Evolutionary conservation across 1,140 invertebrate genomes (phyloP).

Genomic region (Cataglyphis hispanica): DNA sequence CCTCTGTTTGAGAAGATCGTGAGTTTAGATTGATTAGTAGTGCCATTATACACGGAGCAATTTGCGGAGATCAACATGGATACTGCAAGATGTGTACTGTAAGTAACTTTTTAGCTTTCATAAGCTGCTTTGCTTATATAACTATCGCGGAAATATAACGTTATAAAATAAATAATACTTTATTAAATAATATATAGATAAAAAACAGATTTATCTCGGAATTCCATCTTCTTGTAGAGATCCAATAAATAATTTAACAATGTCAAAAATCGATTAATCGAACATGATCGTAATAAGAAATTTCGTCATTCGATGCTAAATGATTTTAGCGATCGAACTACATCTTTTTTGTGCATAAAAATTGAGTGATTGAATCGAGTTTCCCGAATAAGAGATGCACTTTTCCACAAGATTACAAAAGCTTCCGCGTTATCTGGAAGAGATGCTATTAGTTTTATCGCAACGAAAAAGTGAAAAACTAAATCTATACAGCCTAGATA

Average conservation of each 20-base stretch:
- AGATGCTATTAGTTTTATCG: slow-evolving; percentile 32
- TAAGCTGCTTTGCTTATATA: neutral
- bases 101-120: no score
- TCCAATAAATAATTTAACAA: neutral
- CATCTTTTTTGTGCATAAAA: neutral
- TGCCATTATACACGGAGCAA: no score
- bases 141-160: no score
- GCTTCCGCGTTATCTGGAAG: slow-evolving; percentile 34
- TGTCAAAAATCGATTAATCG: slow-evolving; percentile 17
- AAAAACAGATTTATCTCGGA: no score
- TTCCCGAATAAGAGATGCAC: slow-evolving; percentile 40
- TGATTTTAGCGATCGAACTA: slow-evolving; percentile 6
- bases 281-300: slow-evolving; percentile 10
- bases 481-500: slow-evolving; percentile 25
- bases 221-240: no score
- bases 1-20: no score
- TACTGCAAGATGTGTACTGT: no score
- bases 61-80: no score
- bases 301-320: neutral
- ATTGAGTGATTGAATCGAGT: neutral
- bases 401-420: slow-evolving; percentile 54
- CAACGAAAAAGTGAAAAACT: slow-evolving; percentile 55
- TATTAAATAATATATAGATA: no score
- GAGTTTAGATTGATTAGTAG: no score
- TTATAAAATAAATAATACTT: no score